Base-by-base conservation (phyloP, 2,113 vertebrate species). In the Channa maculata region DNA sequence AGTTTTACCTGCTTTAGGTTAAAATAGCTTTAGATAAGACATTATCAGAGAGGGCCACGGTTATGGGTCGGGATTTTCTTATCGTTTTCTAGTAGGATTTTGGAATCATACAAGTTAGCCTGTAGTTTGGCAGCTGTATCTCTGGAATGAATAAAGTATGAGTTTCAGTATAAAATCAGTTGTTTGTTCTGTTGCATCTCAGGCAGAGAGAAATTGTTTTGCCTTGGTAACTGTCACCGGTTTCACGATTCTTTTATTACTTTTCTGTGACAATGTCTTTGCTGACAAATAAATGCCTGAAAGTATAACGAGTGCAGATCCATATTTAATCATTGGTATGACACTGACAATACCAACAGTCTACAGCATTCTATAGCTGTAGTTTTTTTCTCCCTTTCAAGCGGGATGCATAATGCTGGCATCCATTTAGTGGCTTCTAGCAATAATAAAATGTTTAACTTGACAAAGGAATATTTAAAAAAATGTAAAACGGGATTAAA, bases 141-240 rank as follows among this genome's bases (percentile, higher is more conserved):
- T 73, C 41, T 33, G 68, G 83, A 60, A 88, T 83, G 79, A 87
- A 88, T 88, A 84, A 86, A 79, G 67, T 77, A 89, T 82, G 70
- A 74, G 75, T 75, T 73, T 73, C 48, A 36, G 53, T 71, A 33
- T 77, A 62, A 80, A 91, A 91, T 85, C 89, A 75, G 59, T 86
- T 87, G 83, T 88, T 88, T 86, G 63, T 75, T 86, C 7, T 11
- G 76, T 79, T 85, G 86, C 80, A 83, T 86, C 82, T 71, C 34
- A 73, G 79, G 34, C 67, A 39, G 63, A 72, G 59, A 85, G 67
- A 86, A 87, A 84, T 85, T 49, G 75, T 88, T 89, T 86, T 88
- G 66, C 62, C 80, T 90, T 50, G 76, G 84, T 80, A 75, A 65
- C 71, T 83, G 73, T 85, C 81, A 79, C 65, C 15, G 0, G 45